Percentiles rank a stretch among this genome's conserved stretches.
Evolutionary conservation across 2,888 invertebrate genomes (phyloP).

Genomic region (Galerucella pusilla): DNA sequence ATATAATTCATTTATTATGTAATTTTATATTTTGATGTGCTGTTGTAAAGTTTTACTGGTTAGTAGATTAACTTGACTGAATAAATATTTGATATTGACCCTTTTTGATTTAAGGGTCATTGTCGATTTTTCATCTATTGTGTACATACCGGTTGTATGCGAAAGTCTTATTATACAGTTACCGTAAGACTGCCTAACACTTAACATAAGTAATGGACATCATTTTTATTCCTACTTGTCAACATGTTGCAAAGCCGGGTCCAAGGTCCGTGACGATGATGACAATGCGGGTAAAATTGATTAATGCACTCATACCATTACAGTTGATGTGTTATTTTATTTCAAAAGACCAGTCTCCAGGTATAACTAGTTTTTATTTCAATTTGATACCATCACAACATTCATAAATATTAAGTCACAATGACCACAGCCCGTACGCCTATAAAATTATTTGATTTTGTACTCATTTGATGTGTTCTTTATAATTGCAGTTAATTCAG

Average conservation of each 20-base stretch:
- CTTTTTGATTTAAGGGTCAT: constrained; percentile 58
- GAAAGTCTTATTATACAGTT: constrained; percentile 49
- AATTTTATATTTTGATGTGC: constrained; percentile 60
- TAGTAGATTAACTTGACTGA: constrained; percentile 58
- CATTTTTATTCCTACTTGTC: constrained; percentile 58
- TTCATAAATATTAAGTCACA: constrained; percentile 21
- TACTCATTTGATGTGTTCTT: no score
- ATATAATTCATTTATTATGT: constrained; percentile 57
- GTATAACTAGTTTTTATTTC: constrained; percentile 29
- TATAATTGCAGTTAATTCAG: no score
- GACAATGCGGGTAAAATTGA: constrained; percentile 51
- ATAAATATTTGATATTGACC: constrained; percentile 59
- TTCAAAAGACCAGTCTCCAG: constrained; percentile 22
- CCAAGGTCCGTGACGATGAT: constrained; percentile 54
- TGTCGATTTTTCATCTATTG: constrained; percentile 62
- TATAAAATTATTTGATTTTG: constrained; percentile 23
- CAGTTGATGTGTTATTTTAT: constrained; percentile 22
- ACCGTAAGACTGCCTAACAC: constrained; percentile 53
- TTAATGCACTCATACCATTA: constrained; percentile 33
- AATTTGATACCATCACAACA: constrained; percentile 27
- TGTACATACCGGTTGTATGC: constrained; percentile 54
- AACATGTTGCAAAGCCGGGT: constrained; percentile 51
- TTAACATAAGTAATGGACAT: constrained; percentile 58
- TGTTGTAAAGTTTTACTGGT: constrained; percentile 59
- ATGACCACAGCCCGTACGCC: constrained; percentile 23